Evolutionary conservation across 2,888 invertebrate species (phyloP), one percentile per base, ranked within the genome.

Genomic region (Mongoloraphidia duomilia): DNA sequence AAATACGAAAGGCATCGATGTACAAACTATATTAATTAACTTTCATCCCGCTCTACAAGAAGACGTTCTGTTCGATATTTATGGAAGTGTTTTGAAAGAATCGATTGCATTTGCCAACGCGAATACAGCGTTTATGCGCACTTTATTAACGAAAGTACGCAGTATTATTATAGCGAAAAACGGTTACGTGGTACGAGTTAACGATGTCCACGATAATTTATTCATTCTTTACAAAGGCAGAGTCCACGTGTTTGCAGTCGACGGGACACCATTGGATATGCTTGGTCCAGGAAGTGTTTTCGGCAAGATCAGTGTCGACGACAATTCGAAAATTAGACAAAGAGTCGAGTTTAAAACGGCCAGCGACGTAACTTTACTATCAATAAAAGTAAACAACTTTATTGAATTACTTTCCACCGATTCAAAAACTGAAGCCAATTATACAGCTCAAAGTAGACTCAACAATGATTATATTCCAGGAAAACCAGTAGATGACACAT

Each of bases 221-320:
- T 59, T 52, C 46, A 52, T 58, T 42, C 41, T 59, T 2, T 39
- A 53, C 8, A 57, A 57, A 49, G 59, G 58, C 8, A 44, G 42
- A 10, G 54, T 59, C 10, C 56, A 59, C 46, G 56, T 58, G 8
- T 46, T 59, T 2, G 58, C 58, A n/a, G 55, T 58, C 0, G 59
- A 59, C 47, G 49, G 52, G 14, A 59, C 55, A 44, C 52, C 52
- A 12, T 44, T 57, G 3, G 9, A 52, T 11, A 42, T 55, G 2
- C 47, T 59, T 37, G 41, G 50, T 9, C 41, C 49, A 8, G 59
- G 59, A n/a, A 59, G 58, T 49, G 12, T 59, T 11, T 58, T 59
- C 49, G 59, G 58, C 6, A 56, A 54, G 6, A 26, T 26, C 26
- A 26, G 6, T 39, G 45, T 59, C 2, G 58, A 57, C 41, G 52